Base-by-base conservation (phyloP, 2,113 vertebrate genomes). In the Thymallus thymallus region DNA sequence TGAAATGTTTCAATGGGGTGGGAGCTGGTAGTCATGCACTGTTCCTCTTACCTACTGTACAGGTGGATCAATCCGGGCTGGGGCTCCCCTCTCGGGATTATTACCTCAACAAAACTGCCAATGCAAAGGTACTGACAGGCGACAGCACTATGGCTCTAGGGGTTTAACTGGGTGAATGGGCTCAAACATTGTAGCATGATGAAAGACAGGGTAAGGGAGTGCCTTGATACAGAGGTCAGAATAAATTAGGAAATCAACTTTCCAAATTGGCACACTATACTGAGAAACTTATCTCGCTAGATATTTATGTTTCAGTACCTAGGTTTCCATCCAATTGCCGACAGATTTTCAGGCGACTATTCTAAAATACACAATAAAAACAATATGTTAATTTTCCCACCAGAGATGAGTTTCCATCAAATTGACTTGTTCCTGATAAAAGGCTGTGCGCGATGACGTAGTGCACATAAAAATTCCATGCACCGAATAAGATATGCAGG, bases 61-160 rank as follows among this genome's bases (percentile, higher is more conserved):
- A 98, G 96, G 93, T 98, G 71, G 96, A 99, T 88, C 98, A 99
- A 87, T 96, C 96, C 0, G 97, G 96, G 29, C 89, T 99, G 60
- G 96, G 96, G 13, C 84, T 99, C 29, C 97, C 97, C 0, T 99
- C 98, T 0, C 90, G 97, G 62, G 95, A 98, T 79, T 98, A 96
- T 86, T 99, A 99, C 90, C 94, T 99, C 89, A 99, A 99, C 91
- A 97, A 94, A 87, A 98, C 97, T 0, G 94, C 95, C 80, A 98
- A 99, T 0, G 94, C 95, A 85, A 98, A 98, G 95, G 98, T 98
- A 74, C 18, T 1, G 3, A 62, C 61, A 58, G 68, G 29, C 14
- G 5, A 10, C 46, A 13, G 7, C 12, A n/a, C 67, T 64, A 22
- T 62, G 6, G 20, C 46, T 51, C 64, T 14, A 16, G 10, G 22